Base-by-base conservation (phyloP, 2,797 vertebrate genomes). In the Syngnathus rostellatus region DNA sequence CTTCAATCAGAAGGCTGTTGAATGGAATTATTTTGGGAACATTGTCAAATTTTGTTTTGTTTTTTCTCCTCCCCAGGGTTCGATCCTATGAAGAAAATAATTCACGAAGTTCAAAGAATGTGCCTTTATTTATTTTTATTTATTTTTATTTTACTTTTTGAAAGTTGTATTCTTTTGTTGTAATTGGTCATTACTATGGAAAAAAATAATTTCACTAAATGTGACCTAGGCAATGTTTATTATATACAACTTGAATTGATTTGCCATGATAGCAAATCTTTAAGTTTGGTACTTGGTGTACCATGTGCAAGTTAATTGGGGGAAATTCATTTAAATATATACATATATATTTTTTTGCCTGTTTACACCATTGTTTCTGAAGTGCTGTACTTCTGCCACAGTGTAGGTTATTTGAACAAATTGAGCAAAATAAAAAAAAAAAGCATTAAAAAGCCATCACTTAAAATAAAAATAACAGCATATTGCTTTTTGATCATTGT, bases 121-220 rank as follows among this genome's bases (percentile, higher is more conserved):
- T 68, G 2, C 1, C 6, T 2, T 67, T n/a, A n/a, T 72, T 25
- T 25, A 25, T 25, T n/a, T n/a, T 25, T 65, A 16, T 46, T 46
- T 68, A 66, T 70, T 79, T 75, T 63, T 67, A 57, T 70, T 71
- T 73, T 41, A 61, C n/a, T 68, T 72, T 69, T 48, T 8, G 66
- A 11, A 12, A 60, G 38, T 59, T 8, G 19, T 21, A 25, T 54
- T 23, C n/a, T 9, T 54, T 60, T 40, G 37, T 40, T 17, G 54
- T 57, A 17, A 38, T 37, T 54, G 51, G 23, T 58, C 16, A 14
- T 19, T 40, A 40, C 19, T 11, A 45, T 45, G 16, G 3, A 1
- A 62, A 16, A 45, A 45, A 25, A 19, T 9, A 39, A 39, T 59
- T 59, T 59, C 37, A 59, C 55, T n/a, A 61, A 14, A n/a, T 14